These are phyloP conservation scores for Microtus ochrogaster DNA, from an alignment of 2,113 vertebrate genomes.

Conservation along the genomic window DNA sequence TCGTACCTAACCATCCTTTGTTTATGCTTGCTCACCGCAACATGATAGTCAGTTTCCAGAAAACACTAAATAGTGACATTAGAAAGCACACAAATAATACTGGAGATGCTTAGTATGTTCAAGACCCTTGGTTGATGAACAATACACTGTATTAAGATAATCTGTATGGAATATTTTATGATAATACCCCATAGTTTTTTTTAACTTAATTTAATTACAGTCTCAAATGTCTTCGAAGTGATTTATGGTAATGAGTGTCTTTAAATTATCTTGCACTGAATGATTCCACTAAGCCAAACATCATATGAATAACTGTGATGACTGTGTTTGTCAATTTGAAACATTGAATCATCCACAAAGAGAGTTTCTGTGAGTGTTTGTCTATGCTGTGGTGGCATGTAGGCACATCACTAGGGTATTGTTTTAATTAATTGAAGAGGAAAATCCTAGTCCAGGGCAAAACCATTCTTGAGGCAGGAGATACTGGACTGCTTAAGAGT, in stretches of 20 bases:
- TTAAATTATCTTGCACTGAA: neutral
- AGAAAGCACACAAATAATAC: neutral
- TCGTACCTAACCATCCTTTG: neutral
- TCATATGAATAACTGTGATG: neutral
- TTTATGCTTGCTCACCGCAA: neutral
- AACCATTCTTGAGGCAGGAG: neutral
- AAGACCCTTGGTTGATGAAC: neutral
- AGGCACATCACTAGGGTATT: neutral
- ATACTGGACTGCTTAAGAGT: neutral
- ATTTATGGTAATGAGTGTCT: neutral
- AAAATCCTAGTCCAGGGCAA: neutral
- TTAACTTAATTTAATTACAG: neutral
- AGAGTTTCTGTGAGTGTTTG: neutral
- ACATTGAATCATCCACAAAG: neutral
- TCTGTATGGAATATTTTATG: neutral
- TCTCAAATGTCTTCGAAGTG: neutral
- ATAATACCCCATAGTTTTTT: neutral
- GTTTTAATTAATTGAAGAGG: neutral
- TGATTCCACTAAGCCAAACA: neutral
- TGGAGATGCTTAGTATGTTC: neutral
- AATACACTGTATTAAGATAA: neutral
- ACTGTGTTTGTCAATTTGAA: neutral
- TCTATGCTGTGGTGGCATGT: neutral
- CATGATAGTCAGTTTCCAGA: no score
- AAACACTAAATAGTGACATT: neutral